Evolutionary conservation across 37 sponge, comb jelly and placozoan genomes (phyloP), one percentile per base, ranked within the genome.

Genomic region (Ephydatia muelleri): DNA sequence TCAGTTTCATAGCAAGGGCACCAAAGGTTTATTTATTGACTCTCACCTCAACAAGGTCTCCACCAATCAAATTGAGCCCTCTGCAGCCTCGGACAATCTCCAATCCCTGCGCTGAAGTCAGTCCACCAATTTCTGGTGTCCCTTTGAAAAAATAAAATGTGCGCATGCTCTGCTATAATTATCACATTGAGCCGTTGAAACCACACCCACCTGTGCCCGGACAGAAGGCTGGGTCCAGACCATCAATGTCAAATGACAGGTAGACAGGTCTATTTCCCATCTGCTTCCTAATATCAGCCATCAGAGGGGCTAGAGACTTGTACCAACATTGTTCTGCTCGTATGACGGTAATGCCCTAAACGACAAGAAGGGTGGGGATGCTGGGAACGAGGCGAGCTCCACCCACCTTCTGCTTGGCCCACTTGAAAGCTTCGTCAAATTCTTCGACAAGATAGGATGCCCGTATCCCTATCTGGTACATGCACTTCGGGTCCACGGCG

Each of bases 191-290:
- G 13, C 2, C 40, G 0, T 1, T 30, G 34, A 27, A 39, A 28
- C 2, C 39, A 84, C 23, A 39, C 34, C 68, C 25, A 92, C 92
- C 94, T 57, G 94, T 94, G 28, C 94, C 94, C 13, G 94, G 94
- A 40, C 88, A 87, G 35, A 66, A 66, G 4, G 86, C 16, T 40
- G 91, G 86, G 65, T 94, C 94, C 38, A 94, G 80, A n/a, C 77
- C 94, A 76, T 94, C 94, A 73, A 94, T 91, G 39, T 94, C 94
- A 76, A 94, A 94, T 14, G 86, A 83, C 47, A 88, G 22, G 43
- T 94, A 94, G 38, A 75, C 72, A 25, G 94, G 94, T 31, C 47
- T 67, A 6, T 87, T 86, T 19, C 86, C 81, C 22, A 91, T 31
- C 0, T 68, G 16, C 0, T 80, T 48, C 67, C 93, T 68, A 3